phyloP scores from a whole-genome alignment of 1,140 invertebrate species.

The Drosophila lini region DNA sequence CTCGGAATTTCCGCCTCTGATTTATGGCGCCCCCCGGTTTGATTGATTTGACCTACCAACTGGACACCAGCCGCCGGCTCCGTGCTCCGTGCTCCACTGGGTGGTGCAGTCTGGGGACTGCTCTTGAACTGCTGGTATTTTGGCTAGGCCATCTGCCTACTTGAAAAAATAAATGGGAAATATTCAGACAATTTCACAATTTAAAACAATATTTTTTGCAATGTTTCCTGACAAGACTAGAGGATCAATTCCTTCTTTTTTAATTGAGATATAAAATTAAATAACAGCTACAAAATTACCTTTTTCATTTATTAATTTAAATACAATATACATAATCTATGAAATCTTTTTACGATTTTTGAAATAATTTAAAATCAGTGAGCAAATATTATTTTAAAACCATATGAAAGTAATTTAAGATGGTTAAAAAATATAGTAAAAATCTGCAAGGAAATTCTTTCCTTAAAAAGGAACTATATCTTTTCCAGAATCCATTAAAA shows the following conservation, averaged over 20 bases:
- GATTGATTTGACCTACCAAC: constrained; percentile 70
- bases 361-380: background rate
- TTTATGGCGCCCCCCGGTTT: constrained; percentile 50
- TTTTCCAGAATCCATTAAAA: background rate
- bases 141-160: constrained; percentile 45
- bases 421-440: background rate
- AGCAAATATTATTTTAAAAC: background rate
- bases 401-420: background rate
- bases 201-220: background rate
- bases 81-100: constrained; percentile 20
- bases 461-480: background rate
- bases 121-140: constrained; percentile 77
- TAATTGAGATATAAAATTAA: background rate
- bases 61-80: constrained; percentile 25
- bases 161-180: background rate
- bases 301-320: background rate
- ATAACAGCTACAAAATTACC: background rate
- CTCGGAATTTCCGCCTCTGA: constrained; percentile 71
- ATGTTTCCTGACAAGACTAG: background rate
- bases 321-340: too few relatives aligned
- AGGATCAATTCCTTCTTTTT: background rate
- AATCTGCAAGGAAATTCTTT: background rate
- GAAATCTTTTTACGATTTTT: too few relatives aligned
- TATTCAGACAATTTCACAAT: background rate
- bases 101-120: constrained; percentile 37